Base-by-base conservation (phyloP, 2,888 invertebrate species). In the Eugnorisma glareosa region DNA sequence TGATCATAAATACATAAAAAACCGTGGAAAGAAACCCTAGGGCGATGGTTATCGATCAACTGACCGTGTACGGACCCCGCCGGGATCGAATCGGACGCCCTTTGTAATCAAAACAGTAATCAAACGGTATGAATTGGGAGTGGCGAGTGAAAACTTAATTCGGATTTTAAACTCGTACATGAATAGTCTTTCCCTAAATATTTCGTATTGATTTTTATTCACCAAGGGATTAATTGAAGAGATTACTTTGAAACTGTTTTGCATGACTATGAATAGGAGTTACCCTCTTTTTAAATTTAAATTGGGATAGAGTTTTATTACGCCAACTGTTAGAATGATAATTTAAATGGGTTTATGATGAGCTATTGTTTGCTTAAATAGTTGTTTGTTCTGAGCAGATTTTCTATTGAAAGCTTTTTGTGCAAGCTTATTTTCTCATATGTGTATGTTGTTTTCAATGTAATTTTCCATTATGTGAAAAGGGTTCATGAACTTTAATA, bases 21-120 rank as follows among this genome's bases (percentile, higher is more conserved):
- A 80, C 88, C 86, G 90, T 90, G 83, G 87, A 92, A 90, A 92
- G 89, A 84, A 86, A 86, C 86, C 91, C 89, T 75, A 82, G 88
- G 90, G 93, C 90, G 90, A 91, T 93, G 86, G 90, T 89, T 94
- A 95, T 95, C 93, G 94, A 94, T 93, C 93, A 93, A 91, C 93
- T 94, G 95, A 93, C 95, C 95, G 93, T 90, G 83, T 73, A 79
- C 88, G 86, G 86, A 92, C 90, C 91, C 90, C 86, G 80, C 86
- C 86, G 83, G 83, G 85, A 79, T 86, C 90, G 91, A 92, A 93
- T 89, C n/a, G 91, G 82, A 89, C 89, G 81, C 94, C 95, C 92
- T 93, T 93, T 93, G 94, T 94, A 95, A 95, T 95, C 95, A 95
- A 94, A 95, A 95, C 93, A 93, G 95, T 95, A 94, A 96, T 96